These are phyloP conservation scores for Pyrrhosoma nymphula DNA, from an alignment of 2,888 invertebrate species.

Conservation along the genomic window DNA sequence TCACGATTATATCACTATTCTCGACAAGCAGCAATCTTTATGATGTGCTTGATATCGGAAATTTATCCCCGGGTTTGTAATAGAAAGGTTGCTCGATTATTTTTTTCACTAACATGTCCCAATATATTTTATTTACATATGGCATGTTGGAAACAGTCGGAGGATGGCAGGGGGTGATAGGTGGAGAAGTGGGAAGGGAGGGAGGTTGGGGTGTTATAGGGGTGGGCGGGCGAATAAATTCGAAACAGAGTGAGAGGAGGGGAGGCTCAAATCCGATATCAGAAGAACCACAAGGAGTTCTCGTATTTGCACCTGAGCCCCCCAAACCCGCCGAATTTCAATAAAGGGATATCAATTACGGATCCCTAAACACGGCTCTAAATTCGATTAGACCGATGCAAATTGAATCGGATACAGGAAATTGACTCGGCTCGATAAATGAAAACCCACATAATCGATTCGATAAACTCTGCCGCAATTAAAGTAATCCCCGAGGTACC, in stretches of 20 bases:
- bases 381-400: neutral
- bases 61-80: too few species aligned
- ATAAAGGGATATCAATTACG: neutral
- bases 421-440: neutral
- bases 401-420: neutral
- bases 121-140: too few species aligned
- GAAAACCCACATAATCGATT: neutral
- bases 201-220: neutral
- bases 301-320: conserved; percentile 10
- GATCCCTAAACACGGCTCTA: neutral
- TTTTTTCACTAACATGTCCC: too few species aligned
- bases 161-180: too few species aligned
- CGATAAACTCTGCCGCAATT: neutral
- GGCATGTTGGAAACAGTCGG: too few species aligned
- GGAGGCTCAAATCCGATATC: neutral
- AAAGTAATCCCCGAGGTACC: neutral
- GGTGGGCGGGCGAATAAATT: neutral
- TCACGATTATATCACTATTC: too few species aligned
- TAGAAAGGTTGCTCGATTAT: too few species aligned
- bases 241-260: neutral
- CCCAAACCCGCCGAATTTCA: neutral
- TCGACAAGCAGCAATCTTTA: too few species aligned
- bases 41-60: too few species aligned
- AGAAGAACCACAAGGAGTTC: neutral
- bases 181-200: too few species aligned